Conservation (phyloP, 2,888 invertebrate species). For the Chirona hameri region DNA sequence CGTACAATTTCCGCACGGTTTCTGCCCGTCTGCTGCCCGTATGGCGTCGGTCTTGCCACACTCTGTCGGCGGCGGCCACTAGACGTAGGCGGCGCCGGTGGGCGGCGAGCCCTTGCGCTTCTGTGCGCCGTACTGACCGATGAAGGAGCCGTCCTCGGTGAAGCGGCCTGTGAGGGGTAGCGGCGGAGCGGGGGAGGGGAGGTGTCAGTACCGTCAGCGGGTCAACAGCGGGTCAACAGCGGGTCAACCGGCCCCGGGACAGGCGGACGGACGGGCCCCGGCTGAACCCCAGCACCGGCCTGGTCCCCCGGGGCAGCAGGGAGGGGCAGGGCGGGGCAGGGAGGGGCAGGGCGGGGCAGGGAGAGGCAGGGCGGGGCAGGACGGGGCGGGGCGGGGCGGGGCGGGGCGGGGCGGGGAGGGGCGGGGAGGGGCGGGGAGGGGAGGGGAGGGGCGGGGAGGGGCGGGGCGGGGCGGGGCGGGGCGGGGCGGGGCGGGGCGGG, state of each 20-base stretch:
- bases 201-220: not conserved
- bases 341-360: too few species aligned
- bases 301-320: too few species aligned
- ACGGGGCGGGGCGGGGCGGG: too few species aligned
- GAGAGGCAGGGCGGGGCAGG: too few species aligned
- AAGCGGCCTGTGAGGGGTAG: constrained; percentile 64
- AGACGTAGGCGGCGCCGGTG: constrained; percentile 39
- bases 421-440: too few species aligned
- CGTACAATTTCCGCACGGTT: not conserved
- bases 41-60: not conserved
- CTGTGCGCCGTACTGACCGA: constrained; percentile 90
- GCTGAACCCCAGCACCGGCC: too few species aligned
- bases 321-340: too few species aligned
- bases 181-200: not conserved
- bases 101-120: constrained; percentile 45
- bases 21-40: not conserved
- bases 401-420: too few species aligned
- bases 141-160: constrained; percentile 96
- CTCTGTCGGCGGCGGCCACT: constrained; percentile 4
- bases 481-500: too few species aligned
- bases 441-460: too few species aligned
- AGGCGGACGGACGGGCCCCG: not conserved
- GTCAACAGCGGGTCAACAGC: not conserved
- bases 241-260: not conserved
- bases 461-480: too few species aligned